phyloP scores from a whole-genome alignment of 2,113 vertebrate species.

The Carollia perspicillata region DNA sequence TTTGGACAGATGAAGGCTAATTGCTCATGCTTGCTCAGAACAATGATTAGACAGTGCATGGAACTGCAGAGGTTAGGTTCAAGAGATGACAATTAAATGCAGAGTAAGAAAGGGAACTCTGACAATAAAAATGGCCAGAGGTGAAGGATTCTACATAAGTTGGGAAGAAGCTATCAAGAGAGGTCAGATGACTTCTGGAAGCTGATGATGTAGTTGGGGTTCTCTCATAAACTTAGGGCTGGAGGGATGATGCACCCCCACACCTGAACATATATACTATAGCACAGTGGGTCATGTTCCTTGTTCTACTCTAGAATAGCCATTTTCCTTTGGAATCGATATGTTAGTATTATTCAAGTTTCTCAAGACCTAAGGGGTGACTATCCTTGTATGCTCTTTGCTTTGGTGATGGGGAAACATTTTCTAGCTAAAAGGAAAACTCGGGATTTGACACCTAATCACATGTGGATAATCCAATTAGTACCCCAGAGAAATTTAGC shows the following conservation, averaged over 20 bases:
- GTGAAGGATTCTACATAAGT: background rate
- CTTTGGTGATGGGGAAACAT: background rate
- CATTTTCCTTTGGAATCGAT: background rate
- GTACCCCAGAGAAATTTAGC: background rate
- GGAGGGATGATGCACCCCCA: fast-evolving
- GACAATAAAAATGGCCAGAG: background rate
- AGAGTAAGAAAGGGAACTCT: background rate
- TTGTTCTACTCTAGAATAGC: background rate
- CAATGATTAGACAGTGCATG: background rate
- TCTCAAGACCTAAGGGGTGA: background rate
- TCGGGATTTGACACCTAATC: background rate
- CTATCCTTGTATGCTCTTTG: background rate
- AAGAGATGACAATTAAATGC: background rate
- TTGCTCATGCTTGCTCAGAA: background rate
- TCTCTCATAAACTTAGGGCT: background rate
- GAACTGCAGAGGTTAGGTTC: background rate
- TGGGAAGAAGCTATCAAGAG: background rate
- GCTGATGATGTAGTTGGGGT: background rate
- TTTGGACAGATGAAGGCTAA: background rate
- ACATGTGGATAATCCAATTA: background rate
- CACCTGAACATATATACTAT: background rate
- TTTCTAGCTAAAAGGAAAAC: background rate
- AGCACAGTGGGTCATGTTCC: background rate
- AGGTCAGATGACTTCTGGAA: background rate
- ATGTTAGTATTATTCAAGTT: background rate